Percentiles rank a stretch among this genome's conserved stretches.
phyloP scores from a whole-genome alignment of 1,140 invertebrate species.

The Drosophila tani region DNA sequence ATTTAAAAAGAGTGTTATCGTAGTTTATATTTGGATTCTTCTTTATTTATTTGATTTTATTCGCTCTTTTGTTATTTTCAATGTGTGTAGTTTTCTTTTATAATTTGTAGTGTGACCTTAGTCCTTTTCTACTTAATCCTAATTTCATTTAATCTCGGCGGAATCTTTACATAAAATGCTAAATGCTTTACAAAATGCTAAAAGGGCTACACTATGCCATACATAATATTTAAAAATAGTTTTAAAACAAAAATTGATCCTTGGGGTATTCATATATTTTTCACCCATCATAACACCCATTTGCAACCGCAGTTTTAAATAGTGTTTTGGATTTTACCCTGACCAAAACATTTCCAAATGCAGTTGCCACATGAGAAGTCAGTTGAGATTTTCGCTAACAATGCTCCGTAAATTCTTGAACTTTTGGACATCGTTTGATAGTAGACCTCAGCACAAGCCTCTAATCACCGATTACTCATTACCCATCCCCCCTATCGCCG shows the following conservation, averaged over 20 bases:
- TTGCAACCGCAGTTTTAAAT: constrained; percentile 34
- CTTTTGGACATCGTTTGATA: constrained; percentile 75
- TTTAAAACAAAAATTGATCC: neutral
- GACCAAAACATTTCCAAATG: constrained; percentile 35
- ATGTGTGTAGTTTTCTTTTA: no score
- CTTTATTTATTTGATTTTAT: no score
- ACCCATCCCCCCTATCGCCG: constrained; percentile 9
- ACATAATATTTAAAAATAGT: no score
- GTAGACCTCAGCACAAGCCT: constrained; percentile 69
- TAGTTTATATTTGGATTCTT: no score
- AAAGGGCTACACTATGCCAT: no score
- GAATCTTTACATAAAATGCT: no score
- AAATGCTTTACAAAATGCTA: no score
- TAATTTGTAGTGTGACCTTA: no score
- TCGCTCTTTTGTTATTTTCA: no score
- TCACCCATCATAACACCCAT: neutral
- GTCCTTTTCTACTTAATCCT: no score
- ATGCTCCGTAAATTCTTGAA: constrained; percentile 44
- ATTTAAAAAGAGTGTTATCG: no score
- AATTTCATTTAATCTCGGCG: no score
- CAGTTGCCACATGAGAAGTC: constrained; percentile 55
- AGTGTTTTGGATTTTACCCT: constrained; percentile 29
- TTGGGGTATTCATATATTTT: neutral
- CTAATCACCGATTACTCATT: constrained; percentile 27
- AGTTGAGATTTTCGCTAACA: constrained; percentile 78